Percentiles rank a stretch among this genome's conserved stretches.
Evolutionary conservation across 2,888 invertebrate species (phyloP).

Genomic region (Acanthoscelides obtectus): DNA sequence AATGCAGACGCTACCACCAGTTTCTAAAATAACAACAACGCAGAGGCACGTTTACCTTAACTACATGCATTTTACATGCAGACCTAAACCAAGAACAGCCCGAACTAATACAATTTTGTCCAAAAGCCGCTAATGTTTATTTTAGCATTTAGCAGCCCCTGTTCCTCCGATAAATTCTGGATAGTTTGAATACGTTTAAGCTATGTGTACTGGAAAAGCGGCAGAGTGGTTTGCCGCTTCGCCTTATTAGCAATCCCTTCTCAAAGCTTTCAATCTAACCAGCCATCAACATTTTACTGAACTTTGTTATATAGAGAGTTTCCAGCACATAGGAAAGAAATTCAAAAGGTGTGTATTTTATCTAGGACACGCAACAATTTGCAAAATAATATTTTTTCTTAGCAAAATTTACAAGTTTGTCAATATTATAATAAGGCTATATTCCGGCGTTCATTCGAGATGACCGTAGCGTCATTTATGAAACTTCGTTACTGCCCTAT

Average conservation of each 20-base stretch:
- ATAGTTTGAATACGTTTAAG: neutral
- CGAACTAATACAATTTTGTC: neutral
- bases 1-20: neutral
- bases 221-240: neutral
- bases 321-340: too few species aligned
- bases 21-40: too few species aligned
- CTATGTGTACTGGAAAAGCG: neutral
- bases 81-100: neutral
- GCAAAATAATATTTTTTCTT: too few species aligned
- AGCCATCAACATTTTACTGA: neutral
- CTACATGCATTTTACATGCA: neutral
- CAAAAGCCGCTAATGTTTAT: neutral
- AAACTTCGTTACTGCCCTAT: too few species aligned
- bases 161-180: neutral
- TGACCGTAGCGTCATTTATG: too few species aligned
- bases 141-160: neutral
- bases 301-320: too few species aligned
- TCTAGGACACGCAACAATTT: too few species aligned
- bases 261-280: neutral
- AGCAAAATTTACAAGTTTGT: too few species aligned
- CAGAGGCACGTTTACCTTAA: neutral
- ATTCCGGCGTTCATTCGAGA: too few species aligned
- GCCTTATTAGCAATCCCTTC: too few species aligned
- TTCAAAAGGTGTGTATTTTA: too few species aligned
- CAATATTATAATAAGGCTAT: too few species aligned